Conservation (phyloP, 2,888 invertebrate genomes). For the Mallateleia sp. region DNA sequence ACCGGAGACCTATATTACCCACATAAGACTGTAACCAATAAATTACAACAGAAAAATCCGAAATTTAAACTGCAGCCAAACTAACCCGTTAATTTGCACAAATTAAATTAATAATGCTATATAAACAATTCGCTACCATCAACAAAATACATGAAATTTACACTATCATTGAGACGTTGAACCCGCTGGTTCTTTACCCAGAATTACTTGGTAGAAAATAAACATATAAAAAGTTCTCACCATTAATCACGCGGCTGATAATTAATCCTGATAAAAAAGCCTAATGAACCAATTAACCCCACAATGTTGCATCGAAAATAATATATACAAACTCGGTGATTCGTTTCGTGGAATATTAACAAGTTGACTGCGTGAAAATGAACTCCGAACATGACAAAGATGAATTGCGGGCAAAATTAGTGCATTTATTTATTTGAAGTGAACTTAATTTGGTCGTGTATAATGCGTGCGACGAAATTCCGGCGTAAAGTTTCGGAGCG, state of each 20-base stretch:
- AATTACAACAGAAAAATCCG: no score
- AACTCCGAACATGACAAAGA: constrained; percentile 5
- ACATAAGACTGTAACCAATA: no score
- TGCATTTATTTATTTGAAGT: constrained; percentile 22
- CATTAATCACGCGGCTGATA: not conserved
- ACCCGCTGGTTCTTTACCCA: no score
- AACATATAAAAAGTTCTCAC: no score
- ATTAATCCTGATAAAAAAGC: not conserved
- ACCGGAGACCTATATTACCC: no score
- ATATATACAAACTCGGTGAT: not conserved
- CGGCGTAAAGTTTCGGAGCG: constrained; percentile 19
- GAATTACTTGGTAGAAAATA: no score
- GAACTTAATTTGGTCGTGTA: constrained; percentile 18
- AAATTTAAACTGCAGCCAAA: no score
- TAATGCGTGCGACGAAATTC: constrained; percentile 17
- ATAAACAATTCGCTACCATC: no score
- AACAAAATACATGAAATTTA: no score
- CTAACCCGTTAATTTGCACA: no score
- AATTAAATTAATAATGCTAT: no score
- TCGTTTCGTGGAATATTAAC: not conserved
- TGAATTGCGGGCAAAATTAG: constrained; percentile 20
- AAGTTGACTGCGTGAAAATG: not conserved
- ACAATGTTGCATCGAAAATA: not conserved
- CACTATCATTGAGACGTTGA: no score
- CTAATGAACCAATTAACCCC: constrained; percentile 6